phyloP scores from a whole-genome alignment of 2,888 invertebrate species.

The Polydrusus cervinus region DNA sequence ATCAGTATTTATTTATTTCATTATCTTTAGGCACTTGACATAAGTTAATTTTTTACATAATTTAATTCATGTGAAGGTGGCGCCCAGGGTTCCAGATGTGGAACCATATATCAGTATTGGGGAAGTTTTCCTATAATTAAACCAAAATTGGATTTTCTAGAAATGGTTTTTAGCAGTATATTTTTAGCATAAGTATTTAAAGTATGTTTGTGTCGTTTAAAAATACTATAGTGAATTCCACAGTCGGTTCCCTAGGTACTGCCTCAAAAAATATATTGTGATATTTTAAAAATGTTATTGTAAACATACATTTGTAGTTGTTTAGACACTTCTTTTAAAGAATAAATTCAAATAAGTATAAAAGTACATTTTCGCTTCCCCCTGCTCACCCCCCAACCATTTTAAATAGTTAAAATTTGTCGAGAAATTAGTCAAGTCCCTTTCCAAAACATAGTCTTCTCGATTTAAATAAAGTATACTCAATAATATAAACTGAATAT shows the following conservation, averaged over 20 bases:
- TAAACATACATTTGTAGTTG: constrained; percentile 38
- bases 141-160: too few relatives aligned
- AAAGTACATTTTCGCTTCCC: neutral
- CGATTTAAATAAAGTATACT: too few relatives aligned
- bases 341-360: constrained; percentile 26
- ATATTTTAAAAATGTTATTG: constrained; percentile 48
- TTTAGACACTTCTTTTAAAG: constrained; percentile 38
- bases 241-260: constrained; percentile 3
- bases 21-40: neutral
- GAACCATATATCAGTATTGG: neutral
- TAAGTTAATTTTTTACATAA: constrained; percentile 7
- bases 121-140: too few relatives aligned
- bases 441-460: too few relatives aligned
- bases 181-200: too few relatives aligned
- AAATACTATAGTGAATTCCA: neutral
- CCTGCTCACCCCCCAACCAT: too few relatives aligned
- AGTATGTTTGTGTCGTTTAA: too few relatives aligned
- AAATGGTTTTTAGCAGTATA: too few relatives aligned
- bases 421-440: too few relatives aligned
- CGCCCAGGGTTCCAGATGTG: neutral
- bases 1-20: neutral
- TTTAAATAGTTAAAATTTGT: too few relatives aligned
- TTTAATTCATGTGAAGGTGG: constrained; percentile 3
- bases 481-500: too few relatives aligned
- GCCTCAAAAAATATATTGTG: constrained; percentile 36